Percentiles rank a stretch among this genome's conserved stretches.
Evolutionary conservation across 1,140 invertebrate species (phyloP).

Genomic region (Adelges cooleyi): DNA sequence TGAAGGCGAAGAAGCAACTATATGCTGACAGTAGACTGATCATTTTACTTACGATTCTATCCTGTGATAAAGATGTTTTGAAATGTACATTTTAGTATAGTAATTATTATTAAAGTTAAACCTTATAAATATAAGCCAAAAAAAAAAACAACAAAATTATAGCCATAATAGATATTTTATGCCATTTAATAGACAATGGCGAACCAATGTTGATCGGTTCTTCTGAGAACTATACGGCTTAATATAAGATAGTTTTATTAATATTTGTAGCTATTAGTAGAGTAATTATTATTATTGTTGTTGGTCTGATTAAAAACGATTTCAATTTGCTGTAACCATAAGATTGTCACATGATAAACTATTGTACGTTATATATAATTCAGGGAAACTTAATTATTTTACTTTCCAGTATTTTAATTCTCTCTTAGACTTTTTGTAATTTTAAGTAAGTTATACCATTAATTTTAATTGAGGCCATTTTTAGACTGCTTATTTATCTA

Average conservation of each 20-base stretch:
- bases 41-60: conserved; percentile 6
- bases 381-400: neutral
- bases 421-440: neutral
- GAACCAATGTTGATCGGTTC: neutral
- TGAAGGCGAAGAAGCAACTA: conserved; percentile 57
- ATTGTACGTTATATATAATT: neutral
- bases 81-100: conserved; percentile 13
- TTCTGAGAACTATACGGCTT: neutral
- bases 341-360: neutral
- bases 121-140: neutral
- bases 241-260: neutral
- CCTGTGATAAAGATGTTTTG: conserved; percentile 25
- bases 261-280: neutral
- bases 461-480: too few species aligned
- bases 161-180: neutral
- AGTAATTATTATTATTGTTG: conserved; percentile 8
- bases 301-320: conserved; percentile 4
- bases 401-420: neutral
- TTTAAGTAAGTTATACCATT: neutral
- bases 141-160: too few species aligned
- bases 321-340: neutral
- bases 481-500: too few species aligned
- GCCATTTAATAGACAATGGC: conserved; percentile 7
- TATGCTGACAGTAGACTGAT: conserved; percentile 40
- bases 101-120: neutral